Evolutionary conservation across 1,140 invertebrate genomes (phyloP), one percentile per base, ranked within the genome.

Genomic region (Forficula auricularia): DNA sequence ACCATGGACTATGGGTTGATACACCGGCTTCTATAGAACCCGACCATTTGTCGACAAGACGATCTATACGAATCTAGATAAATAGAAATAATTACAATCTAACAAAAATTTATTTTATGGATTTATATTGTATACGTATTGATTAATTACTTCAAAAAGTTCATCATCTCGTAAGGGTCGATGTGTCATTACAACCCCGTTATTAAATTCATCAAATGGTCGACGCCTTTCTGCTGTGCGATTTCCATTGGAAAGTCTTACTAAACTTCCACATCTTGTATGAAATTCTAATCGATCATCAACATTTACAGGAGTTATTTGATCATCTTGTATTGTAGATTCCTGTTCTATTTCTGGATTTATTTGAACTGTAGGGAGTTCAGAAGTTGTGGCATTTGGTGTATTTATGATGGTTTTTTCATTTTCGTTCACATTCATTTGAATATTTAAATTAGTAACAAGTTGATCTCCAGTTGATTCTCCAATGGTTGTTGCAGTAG

Each of bases 21-120:
- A 95, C 82, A 12, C 91, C 90, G 43, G 95, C 87, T 67, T 92
- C 87, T 53, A 92, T 88, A 50, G 82, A 87, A 0, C 87, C 87
- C 8, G 82, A 87, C 87, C 87, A 92, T 59, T 91, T 91, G 54
- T 85, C 81, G 14, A 92, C 82, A 37, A 96, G 63, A 49, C 79
- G 70, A 55, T 95, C 90, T 44, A 97, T 85, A 34, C 88, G 71
- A 49, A 82, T 80, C 75, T 80, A n/a, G 54, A 16, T 60, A 62
- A 45, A 27, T 27, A 27, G n/a, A n/a, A n/a, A n/a, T n/a, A n/a
- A n/a, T n/a, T n/a, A 61, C 55, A 56, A 31, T 31, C 9, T 14
- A 18, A n/a, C n/a, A n/a, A n/a, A n/a, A n/a, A n/a, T n/a, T n/a
- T n/a, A n/a, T n/a, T n/a, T n/a, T n/a, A 43, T 40, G 14, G 35